Evolutionary conservation across 2,888 invertebrate genomes (phyloP).

Genomic region (Leucoptera coffeella): DNA sequence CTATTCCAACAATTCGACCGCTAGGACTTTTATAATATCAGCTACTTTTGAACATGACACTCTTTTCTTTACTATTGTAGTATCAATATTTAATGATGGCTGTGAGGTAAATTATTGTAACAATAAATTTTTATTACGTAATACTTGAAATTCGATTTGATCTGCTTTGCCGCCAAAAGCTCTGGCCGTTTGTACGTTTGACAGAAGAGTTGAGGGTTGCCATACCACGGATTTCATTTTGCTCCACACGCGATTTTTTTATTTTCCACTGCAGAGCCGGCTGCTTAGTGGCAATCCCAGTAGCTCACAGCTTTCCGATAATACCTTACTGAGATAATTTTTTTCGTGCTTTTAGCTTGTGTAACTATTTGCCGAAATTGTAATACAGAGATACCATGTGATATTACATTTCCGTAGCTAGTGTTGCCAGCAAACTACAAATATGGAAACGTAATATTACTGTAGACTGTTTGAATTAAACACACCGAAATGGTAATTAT

Average conservation of each 20-base stretch:
- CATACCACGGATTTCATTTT: not conserved
- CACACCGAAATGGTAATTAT: conserved; percentile 51
- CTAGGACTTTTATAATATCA: conserved; percentile 47
- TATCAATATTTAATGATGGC: conserved; percentile 54
- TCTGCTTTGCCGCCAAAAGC: conserved; percentile 29
- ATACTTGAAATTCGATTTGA: conserved; percentile 22
- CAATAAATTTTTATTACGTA: conserved; percentile 51
- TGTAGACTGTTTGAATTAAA: conserved; percentile 38
- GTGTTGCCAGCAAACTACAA: conserved; percentile 15
- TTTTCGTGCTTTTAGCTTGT: conserved; percentile 37
- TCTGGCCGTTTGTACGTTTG: no score
- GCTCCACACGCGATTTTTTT: no score
- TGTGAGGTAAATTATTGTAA: conserved; percentile 49
- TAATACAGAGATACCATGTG: conserved; percentile 17
- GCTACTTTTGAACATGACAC: conserved; percentile 41
- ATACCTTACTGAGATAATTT: no score
- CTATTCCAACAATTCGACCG: conserved; percentile 38
- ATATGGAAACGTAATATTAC: conserved; percentile 23
- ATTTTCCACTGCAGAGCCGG: no score
- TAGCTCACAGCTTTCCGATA: conserved; percentile 44
- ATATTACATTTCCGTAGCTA: conserved; percentile 22
- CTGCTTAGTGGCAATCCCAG: conserved; percentile 25
- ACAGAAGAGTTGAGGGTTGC: no score
- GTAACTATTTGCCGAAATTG: conserved; percentile 26
- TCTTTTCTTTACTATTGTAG: conserved; percentile 49